Evolutionary conservation across 2,113 vertebrate genomes (phyloP), one percentile per base, ranked within the genome.

Genomic region (Microcebus jonahi): DNA sequence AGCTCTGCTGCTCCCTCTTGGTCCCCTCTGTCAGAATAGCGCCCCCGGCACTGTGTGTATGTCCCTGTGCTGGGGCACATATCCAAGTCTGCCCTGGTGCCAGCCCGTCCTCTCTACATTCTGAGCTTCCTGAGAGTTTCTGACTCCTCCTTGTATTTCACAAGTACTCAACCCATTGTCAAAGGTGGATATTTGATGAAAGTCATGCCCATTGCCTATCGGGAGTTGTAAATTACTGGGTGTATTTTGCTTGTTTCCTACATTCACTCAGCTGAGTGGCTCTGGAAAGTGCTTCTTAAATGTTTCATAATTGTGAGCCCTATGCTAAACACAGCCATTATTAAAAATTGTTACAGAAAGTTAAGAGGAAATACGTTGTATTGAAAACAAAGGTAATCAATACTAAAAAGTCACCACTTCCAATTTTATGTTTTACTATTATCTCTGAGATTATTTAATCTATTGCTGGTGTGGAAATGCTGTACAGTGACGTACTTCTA

Each of bases 21-120:
- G 31, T 75, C 29, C 27, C 6, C 0, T 10, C 31, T 61, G 29
- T 59, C 9, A 34, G 39, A 23, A 45, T 45, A 25, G 11, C n/a
- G 14, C 27, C 21, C 8, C 1, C 8, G 13, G 21, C 31, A 17
- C 59, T 3, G 2, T 20, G 36, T 18, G 18, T 23, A 13, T 2
- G 1, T 15, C 13, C 48, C 4, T 3, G 27, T 63, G 36, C 63
- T 42, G 0, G 63, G 36, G 11, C 0, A 0, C 15, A 31, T 11
- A 39, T 34, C 10, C 84, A 39, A 0, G 2, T 67, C 29, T 45
- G 15, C 7, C 53, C 31, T 8, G 36, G 20, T 17, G 18, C 3
- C 2, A 5, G 11, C 42, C 29, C 8, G 2, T 18, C 12, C 11
- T 91, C n/a, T 79, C 18, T 8, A 6, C 11, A 21, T 17, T 2